Evolutionary conservation across 2,797 vertebrate species (phyloP).

Genomic region (Etheostoma perlongum): DNA sequence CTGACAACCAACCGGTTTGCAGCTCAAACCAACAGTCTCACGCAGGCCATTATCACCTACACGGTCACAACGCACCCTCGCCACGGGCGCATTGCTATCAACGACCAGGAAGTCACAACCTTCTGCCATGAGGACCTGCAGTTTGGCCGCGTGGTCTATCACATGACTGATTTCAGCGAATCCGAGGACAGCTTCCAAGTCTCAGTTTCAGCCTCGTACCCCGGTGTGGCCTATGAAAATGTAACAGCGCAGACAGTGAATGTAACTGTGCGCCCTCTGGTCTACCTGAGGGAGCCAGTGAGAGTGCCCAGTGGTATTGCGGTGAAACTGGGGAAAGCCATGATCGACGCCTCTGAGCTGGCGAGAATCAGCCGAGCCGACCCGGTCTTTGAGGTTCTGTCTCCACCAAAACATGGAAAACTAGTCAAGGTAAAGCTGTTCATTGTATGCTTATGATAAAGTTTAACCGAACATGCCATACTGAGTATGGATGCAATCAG

Average conservation of each 20-base stretch:
- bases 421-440: slow-evolving; percentile 81
- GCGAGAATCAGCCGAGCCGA: slow-evolving; percentile 87
- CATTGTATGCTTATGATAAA: background rate
- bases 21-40: slow-evolving; percentile 88
- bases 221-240: slow-evolving; percentile 81
- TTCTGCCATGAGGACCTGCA: slow-evolving; percentile 89
- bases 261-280: slow-evolving; percentile 85
- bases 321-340: slow-evolving; percentile 85
- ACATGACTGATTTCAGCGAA: slow-evolving; percentile 87
- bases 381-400: slow-evolving; percentile 88
- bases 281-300: slow-evolving; percentile 80
- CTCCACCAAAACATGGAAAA: slow-evolving; percentile 87
- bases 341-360: slow-evolving; percentile 91
- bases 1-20: slow-evolving; percentile 88
- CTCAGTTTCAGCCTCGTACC: slow-evolving; percentile 83
- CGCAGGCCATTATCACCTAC: slow-evolving; percentile 85
- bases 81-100: slow-evolving; percentile 87
- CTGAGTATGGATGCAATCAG: background rate
- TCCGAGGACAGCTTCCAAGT: slow-evolving; percentile 87
- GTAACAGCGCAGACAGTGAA: slow-evolving; percentile 85
- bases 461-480: background rate
- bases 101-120: slow-evolving; percentile 80
- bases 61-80: slow-evolving; percentile 85
- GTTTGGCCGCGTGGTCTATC: slow-evolving; percentile 85
- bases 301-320: slow-evolving; percentile 83